phyloP scores from a whole-genome alignment of 2,888 invertebrate genomes.

The Harmothoe impar region DNA sequence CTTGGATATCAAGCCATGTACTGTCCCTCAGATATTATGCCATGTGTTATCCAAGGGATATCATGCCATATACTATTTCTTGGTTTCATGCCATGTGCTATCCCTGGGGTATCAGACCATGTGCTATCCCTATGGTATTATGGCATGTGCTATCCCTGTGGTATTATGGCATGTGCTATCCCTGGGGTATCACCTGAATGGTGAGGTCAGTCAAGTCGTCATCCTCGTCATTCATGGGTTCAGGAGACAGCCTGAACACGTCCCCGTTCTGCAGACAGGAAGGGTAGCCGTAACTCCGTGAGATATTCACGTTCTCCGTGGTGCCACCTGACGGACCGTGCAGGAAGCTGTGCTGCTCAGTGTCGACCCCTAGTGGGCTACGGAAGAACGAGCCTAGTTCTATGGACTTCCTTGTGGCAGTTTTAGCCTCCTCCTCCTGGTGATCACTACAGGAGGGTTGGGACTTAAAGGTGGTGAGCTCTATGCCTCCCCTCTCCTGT shows the following conservation, averaged over 20 bases:
- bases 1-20: no score
- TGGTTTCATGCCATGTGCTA: no score
- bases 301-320: background rate
- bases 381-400: slow-evolving; percentile 48
- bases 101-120: no score
- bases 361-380: background rate
- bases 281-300: background rate
- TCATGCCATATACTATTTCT: no score
- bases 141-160: no score
- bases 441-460: background rate
- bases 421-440: background rate
- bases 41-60: no score
- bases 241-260: slow-evolving; percentile 1
- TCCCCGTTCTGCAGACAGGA: background rate
- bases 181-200: slow-evolving; percentile 37
- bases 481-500: slow-evolving; percentile 37
- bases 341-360: background rate
- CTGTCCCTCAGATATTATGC: no score
- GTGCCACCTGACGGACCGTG: background rate
- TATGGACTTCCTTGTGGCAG: background rate
- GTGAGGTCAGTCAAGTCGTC: slow-evolving; percentile 44
- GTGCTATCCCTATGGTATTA: no score
- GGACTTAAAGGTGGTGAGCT: slow-evolving; percentile 52
- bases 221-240: background rate
- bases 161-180: no score